Conservation (phyloP, 2,113 vertebrate species). For the Xenopus tropicalis region DNA sequence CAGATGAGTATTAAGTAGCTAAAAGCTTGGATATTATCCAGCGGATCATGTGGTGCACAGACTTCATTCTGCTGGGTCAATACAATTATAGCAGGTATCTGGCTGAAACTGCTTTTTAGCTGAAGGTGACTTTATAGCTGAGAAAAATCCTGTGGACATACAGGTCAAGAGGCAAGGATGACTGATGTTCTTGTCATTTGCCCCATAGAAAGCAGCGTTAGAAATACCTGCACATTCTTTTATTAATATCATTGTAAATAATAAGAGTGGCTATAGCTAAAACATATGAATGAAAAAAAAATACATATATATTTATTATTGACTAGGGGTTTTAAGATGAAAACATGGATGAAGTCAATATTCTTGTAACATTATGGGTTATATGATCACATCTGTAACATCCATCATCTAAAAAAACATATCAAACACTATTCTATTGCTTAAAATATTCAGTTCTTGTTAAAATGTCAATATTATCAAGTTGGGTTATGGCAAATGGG, state of each 20-base stretch:
- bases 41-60: background rate
- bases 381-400: too few relatives aligned
- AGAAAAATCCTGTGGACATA: background rate
- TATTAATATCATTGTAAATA: background rate
- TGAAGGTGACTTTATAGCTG: conserved; percentile 3
- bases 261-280: too few relatives aligned
- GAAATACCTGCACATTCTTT: background rate
- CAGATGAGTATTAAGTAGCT: background rate
- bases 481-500: too few relatives aligned
- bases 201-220: background rate
- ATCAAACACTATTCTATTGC: too few relatives aligned
- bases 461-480: too few relatives aligned
- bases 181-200: background rate
- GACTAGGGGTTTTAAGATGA: too few relatives aligned
- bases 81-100: background rate
- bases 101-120: background rate
- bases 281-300: too few relatives aligned
- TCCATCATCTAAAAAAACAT: too few relatives aligned
- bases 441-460: too few relatives aligned
- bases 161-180: background rate
- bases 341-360: too few relatives aligned
- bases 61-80: background rate
- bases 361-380: too few relatives aligned
- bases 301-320: too few relatives aligned
- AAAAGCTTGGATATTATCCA: background rate